Evolutionary conservation across 30 jellyfish, hydroid and myxozoan genomes (phyloP).

Genomic region (Aurelia sp.): DNA sequence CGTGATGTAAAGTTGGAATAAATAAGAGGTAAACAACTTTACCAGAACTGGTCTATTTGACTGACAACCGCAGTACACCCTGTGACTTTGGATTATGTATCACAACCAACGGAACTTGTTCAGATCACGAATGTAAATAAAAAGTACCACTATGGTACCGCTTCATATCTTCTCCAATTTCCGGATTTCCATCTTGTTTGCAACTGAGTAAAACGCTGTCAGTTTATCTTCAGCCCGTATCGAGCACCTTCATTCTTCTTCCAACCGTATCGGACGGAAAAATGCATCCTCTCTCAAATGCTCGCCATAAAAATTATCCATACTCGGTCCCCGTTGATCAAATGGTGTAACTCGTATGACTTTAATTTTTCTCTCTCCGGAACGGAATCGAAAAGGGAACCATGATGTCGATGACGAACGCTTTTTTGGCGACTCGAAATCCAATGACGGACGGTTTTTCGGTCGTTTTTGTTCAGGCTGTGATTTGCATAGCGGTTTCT

Average conservation of each 20-base stretch:
- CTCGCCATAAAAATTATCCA: constrained; percentile 13
- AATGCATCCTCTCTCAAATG: constrained; percentile 25
- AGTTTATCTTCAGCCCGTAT: too few species aligned
- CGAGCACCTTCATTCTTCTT: constrained; percentile 3
- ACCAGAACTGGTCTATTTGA: too few species aligned
- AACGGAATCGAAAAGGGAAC: constrained; percentile 48
- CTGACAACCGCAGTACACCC: too few species aligned
- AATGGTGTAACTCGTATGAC: constrained; percentile 50
- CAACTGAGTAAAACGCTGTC: too few species aligned
- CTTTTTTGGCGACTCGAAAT: constrained; percentile 12
- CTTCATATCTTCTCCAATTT: too few species aligned
- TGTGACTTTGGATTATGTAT: too few species aligned
- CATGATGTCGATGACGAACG: constrained; percentile 48
- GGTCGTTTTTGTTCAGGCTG: constrained; percentile 47
- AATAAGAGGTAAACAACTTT: too few species aligned
- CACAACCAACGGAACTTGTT: too few species aligned
- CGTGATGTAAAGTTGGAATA: too few species aligned
- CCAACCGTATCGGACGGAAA: constrained; percentile 55
- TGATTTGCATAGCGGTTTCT: constrained; percentile 13
- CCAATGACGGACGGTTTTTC: constrained; percentile 19
- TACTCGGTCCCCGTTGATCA: constrained; percentile 6
- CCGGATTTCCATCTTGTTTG: too few species aligned
- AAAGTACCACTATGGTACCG: too few species aligned
- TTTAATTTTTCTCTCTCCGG: constrained; percentile 49
- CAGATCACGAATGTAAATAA: too few species aligned